Evolutionary conservation across 2,888 invertebrate genomes (phyloP).

Genomic region (Drosophila mercatorum): DNA sequence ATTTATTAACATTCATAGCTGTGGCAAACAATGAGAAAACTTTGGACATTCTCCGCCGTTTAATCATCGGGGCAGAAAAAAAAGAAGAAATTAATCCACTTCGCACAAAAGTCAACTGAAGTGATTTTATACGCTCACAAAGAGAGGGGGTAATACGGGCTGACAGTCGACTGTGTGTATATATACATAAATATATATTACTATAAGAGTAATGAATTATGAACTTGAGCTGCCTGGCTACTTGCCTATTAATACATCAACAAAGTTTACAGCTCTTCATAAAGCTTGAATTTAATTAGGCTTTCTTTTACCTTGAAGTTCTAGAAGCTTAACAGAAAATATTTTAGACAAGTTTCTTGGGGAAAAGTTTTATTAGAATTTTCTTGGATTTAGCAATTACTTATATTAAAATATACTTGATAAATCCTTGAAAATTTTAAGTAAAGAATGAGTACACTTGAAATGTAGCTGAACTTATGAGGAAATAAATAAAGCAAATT

Average conservation of each 20-base stretch:
- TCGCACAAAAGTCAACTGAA: constrained; percentile 19
- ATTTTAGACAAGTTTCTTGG: neutral
- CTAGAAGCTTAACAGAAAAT: too few species aligned
- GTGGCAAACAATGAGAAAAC: constrained; percentile 9
- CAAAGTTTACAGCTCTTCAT: neutral
- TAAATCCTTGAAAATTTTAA: neutral
- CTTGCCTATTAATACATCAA: neutral
- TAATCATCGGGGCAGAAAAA: constrained; percentile 51
- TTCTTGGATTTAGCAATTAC: neutral
- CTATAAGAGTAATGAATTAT: neutral
- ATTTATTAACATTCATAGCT: constrained; percentile 3
- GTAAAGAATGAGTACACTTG: neutral
- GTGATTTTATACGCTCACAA: constrained; percentile 17
- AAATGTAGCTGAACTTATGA: too few species aligned
- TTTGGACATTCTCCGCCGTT: constrained; percentile 44
- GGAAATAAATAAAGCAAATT: neutral
- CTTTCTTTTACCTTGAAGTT: neutral
- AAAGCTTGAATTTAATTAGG: neutral
- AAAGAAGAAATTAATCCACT: constrained; percentile 25
- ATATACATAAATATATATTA: neutral
- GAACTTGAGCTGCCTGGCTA: too few species aligned
- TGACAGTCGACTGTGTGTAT: neutral
- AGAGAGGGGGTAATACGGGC: neutral
- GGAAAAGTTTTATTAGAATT: neutral
- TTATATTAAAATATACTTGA: neutral